These are phyloP conservation scores for Rhagonycha fulva DNA, from an alignment of 2,888 invertebrate species.

Conservation along the genomic window DNA sequence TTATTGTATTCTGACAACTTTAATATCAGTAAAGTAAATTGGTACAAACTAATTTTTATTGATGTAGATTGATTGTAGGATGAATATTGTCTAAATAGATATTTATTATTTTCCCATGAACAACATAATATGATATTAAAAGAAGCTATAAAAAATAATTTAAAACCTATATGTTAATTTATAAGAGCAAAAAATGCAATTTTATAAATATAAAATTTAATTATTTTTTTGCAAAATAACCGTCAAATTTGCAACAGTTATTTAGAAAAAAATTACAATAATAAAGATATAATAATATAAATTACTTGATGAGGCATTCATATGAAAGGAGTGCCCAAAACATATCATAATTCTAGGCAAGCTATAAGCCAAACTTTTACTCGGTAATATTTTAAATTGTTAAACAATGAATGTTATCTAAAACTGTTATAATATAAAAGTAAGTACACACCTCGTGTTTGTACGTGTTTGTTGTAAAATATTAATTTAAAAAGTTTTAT, in stretches of 20 bases:
- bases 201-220: background rate
- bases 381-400: background rate
- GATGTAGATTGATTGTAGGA: background rate
- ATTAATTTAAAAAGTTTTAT: background rate
- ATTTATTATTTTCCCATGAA: background rate
- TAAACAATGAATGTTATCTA: background rate
- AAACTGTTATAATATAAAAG: background rate
- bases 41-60: background rate
- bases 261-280: background rate
- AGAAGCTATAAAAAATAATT: background rate
- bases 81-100: background rate
- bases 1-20: conserved; percentile 1
- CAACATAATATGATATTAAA: background rate
- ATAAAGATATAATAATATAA: background rate
- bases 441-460: background rate
- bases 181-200: background rate
- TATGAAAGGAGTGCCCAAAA: background rate
- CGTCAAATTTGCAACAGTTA: background rate
- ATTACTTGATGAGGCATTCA: background rate
- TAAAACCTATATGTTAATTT: background rate
- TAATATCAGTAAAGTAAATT: background rate
- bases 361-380: background rate
- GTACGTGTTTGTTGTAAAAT: background rate
- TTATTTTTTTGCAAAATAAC: background rate
- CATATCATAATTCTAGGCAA: background rate